Conservation (phyloP, 2,888 invertebrate genomes). For the Cephus pulcher region DNA sequence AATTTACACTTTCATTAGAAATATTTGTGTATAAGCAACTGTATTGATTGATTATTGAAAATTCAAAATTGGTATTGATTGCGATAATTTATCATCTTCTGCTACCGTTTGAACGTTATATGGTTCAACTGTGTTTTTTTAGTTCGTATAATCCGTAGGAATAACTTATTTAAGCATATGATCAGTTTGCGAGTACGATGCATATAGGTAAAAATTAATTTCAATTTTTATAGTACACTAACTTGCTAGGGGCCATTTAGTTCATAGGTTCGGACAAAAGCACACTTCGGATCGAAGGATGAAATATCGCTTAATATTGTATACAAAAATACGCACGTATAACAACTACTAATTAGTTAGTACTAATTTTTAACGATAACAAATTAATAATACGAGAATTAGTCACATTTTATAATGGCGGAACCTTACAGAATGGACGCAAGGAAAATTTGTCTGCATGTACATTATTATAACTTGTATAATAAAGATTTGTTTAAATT, state of each 20-base stretch:
- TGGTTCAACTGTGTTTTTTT: not conserved
- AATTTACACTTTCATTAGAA: not conserved
- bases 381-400: slow-evolving; percentile 9
- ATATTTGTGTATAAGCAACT: not conserved
- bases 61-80: not conserved
- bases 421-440: slow-evolving; percentile 22
- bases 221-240: slow-evolving; percentile 14
- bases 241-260: slow-evolving; percentile 25
- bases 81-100: not conserved
- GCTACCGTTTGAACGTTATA: not conserved
- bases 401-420: slow-evolving; percentile 26
- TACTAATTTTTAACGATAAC: slow-evolving; percentile 22
- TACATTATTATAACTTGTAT: slow-evolving; percentile 48
- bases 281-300: slow-evolving; percentile 14
- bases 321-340: slow-evolving; percentile 19
- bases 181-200: slow-evolving; percentile 4
- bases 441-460: slow-evolving; percentile 40
- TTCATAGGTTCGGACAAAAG: slow-evolving; percentile 20
- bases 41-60: not conserved
- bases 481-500: slow-evolving; percentile 48
- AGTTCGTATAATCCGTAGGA: not conserved
- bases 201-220: slow-evolving; percentile 7
- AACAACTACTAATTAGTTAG: slow-evolving; percentile 22
- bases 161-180: not conserved
- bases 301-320: slow-evolving; percentile 21